Conservation (phyloP, 2,113 vertebrate species). For the Phalacrocorax aristotelis region DNA sequence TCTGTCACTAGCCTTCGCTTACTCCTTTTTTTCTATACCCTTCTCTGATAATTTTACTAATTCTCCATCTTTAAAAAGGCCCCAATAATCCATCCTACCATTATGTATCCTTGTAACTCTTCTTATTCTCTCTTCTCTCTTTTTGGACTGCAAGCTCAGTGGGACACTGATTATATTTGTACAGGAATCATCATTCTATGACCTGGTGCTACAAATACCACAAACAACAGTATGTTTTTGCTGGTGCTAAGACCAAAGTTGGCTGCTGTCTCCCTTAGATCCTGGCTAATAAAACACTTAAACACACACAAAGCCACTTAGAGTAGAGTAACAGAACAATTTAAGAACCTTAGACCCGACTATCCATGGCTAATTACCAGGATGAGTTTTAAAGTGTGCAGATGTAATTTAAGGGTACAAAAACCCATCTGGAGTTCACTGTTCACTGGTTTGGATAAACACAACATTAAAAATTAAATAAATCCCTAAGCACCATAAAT, state of each 20-base stretch:
- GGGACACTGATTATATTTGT: background rate
- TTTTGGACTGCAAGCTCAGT: background rate
- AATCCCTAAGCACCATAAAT: background rate
- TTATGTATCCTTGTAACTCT: background rate
- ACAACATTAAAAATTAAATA: conserved; percentile 33
- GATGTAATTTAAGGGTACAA: background rate
- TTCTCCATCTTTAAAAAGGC: background rate
- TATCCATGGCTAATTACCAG: conserved; percentile 24
- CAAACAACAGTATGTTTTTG: background rate
- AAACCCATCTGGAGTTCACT: conserved; percentile 12
- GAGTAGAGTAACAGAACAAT: background rate
- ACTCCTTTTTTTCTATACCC: background rate
- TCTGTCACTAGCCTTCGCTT: background rate
- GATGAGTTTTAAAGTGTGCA: background rate
- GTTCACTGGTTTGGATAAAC: conserved; percentile 21
- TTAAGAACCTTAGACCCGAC: background rate
- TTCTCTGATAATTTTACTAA: background rate
- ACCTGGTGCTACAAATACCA: background rate
- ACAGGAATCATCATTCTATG: background rate
- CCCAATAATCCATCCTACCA: background rate
- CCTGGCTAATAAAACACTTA: background rate
- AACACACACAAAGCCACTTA: background rate
- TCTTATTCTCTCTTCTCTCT: background rate
- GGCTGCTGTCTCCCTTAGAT: background rate
- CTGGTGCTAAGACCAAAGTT: background rate